Conservation (phyloP, 2,888 invertebrate genomes). For the Cheilosia urbana region DNA sequence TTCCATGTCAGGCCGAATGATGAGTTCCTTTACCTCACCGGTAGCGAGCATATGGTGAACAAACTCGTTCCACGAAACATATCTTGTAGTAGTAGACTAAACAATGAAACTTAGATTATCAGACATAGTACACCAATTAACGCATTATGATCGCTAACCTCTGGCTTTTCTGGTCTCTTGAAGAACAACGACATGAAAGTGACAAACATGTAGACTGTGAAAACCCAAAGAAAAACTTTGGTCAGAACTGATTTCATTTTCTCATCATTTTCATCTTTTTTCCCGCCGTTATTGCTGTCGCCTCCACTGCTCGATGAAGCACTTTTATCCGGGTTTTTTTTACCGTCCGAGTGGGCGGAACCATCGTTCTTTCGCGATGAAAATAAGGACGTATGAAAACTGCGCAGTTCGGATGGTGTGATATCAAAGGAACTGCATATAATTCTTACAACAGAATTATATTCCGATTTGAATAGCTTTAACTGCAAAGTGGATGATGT, state of each 20-base stretch:
- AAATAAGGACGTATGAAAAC: slow-evolving; percentile 77
- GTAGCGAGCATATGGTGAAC: slow-evolving; percentile 96
- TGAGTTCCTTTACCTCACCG: slow-evolving; percentile 95
- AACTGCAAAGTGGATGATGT: slow-evolving; percentile 77
- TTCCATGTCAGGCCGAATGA: slow-evolving; percentile 93
- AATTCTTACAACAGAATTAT: slow-evolving; percentile 80
- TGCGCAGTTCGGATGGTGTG: slow-evolving; percentile 78
- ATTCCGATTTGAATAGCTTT: slow-evolving; percentile 79
- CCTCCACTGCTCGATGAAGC: slow-evolving; percentile 26
- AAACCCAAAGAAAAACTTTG: slow-evolving; percentile 92
- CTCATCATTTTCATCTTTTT: slow-evolving; percentile 87
- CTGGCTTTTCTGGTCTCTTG: slow-evolving; percentile 88
- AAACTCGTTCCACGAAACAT: slow-evolving; percentile 98
- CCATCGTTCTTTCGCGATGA: slow-evolving; percentile 14
- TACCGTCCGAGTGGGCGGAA: neutral
- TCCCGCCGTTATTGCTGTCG: slow-evolving; percentile 80
- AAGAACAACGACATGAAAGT: slow-evolving; percentile 90
- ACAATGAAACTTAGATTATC: slow-evolving; percentile 15
- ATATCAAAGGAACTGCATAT: slow-evolving; percentile 80
- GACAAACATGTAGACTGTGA: slow-evolving; percentile 90
- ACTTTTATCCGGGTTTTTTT: slow-evolving; percentile 14
- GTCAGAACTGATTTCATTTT: slow-evolving; percentile 89
- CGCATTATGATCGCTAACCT: slow-evolving; percentile 84
- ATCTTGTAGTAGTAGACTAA: slow-evolving; percentile 84
- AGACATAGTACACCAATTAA: neutral